Evolutionary conservation across 2,797 vertebrate species (phyloP).

Genomic region (Eleutherodactylus coqui): DNA sequence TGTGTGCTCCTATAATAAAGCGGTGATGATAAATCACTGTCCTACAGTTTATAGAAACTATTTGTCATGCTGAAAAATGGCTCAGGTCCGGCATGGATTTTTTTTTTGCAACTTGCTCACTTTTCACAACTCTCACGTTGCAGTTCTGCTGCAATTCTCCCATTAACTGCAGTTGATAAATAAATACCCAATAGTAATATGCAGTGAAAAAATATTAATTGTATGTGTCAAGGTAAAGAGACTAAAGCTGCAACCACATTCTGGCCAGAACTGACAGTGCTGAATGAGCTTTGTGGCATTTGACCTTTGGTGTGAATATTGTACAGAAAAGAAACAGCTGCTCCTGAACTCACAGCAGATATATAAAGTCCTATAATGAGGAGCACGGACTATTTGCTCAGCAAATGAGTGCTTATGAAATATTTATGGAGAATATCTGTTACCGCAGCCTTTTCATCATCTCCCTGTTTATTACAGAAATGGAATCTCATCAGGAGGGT

Average conservation of each 20-base stretch:
- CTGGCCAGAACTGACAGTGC: slow-evolving; percentile 14
- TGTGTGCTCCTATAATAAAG: slow-evolving; percentile 40
- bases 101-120: slow-evolving; percentile 1
- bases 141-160: slow-evolving; percentile 8
- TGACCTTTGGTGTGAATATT: slow-evolving; percentile 44
- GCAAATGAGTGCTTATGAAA: slow-evolving; percentile 48
- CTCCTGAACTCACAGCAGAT: slow-evolving; percentile 36
- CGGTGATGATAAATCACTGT: slow-evolving; percentile 50
- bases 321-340: slow-evolving; percentile 45
- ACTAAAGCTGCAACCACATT: slow-evolving; percentile 2
- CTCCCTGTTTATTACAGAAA: slow-evolving; percentile 38
- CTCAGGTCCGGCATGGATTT: slow-evolving; percentile 22
- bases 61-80: slow-evolving; percentile 52
- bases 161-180: not conserved
- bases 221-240: slow-evolving; percentile 25
- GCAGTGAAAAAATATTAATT: slow-evolving; percentile 30
- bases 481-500: slow-evolving; percentile 6
- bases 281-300: slow-evolving; percentile 37
- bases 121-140: not conserved
- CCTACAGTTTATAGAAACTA: slow-evolving; percentile 53
- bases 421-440: slow-evolving; percentile 49
- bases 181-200: slow-evolving; percentile 40
- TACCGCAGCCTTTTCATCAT: slow-evolving; percentile 51
- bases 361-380: slow-evolving; percentile 48
- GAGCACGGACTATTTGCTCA: slow-evolving; percentile 44